Evolutionary conservation across 2,888 invertebrate genomes (phyloP).

Genomic region (Macrosoma leucophasiata): DNA sequence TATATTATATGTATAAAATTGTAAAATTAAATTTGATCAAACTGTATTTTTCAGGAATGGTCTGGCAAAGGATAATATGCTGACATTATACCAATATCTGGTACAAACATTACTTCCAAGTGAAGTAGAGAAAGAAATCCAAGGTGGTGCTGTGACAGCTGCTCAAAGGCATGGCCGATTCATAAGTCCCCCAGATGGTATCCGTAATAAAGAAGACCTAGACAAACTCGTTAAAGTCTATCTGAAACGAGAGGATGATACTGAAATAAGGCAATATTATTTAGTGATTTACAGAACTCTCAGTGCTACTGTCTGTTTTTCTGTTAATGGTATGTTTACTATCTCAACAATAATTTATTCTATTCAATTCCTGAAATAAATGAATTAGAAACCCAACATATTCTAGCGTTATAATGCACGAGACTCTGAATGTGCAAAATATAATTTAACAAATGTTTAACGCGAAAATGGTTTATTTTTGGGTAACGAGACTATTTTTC

Average conservation of each 20-base stretch:
- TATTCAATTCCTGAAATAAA: too few species aligned
- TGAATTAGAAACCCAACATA: too few species aligned
- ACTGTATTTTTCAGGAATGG: slow-evolving; percentile 83
- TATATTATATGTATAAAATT: slow-evolving; percentile 3
- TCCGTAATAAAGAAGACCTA: slow-evolving; percentile 57
- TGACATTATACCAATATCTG: slow-evolving; percentile 91
- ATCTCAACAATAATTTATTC: too few species aligned
- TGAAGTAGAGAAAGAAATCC: slow-evolving; percentile 81
- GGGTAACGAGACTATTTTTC: too few species aligned
- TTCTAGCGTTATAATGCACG: too few species aligned
- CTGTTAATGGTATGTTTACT: slow-evolving; percentile 81
- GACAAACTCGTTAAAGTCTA: slow-evolving; percentile 83
- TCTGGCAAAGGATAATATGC: slow-evolving; percentile 88
- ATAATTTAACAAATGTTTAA: too few species aligned
- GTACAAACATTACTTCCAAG: slow-evolving; percentile 86
- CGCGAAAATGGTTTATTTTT: too few species aligned
- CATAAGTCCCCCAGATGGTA: slow-evolving; percentile 62
- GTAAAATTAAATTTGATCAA: slow-evolving; percentile 11
- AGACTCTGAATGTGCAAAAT: too few species aligned
- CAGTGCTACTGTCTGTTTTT: slow-evolving; percentile 90
- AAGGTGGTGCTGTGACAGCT: slow-evolving; percentile 78
- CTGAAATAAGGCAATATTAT: slow-evolving; percentile 78
- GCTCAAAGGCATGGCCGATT: slow-evolving; percentile 66
- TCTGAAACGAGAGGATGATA: slow-evolving; percentile 75
- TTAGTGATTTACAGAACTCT: slow-evolving; percentile 90